Conservation (phyloP, 1,140 invertebrate species). For the Pararge aegeria region DNA sequence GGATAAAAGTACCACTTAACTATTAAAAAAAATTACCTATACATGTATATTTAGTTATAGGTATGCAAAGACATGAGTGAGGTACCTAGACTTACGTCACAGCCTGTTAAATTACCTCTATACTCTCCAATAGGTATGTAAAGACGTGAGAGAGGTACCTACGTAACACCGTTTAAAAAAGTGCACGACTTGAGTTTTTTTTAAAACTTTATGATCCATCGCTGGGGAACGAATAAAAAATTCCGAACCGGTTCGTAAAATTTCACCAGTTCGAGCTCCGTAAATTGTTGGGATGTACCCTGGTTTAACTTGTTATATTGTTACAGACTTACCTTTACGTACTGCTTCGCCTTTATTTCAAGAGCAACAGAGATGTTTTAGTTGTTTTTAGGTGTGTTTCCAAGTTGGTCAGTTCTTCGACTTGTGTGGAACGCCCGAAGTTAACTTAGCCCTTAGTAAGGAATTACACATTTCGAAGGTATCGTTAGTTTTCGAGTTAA, state of each 20-base stretch:
- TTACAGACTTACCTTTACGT: constrained; percentile 8
- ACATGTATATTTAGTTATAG: too few species aligned
- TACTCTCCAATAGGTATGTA: neutral
- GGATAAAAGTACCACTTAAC: too few species aligned
- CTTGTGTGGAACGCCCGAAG: constrained; percentile 24
- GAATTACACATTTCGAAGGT: neutral
- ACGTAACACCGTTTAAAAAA: constrained; percentile 1
- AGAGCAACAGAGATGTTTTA: neutral
- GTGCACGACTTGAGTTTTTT: constrained; percentile 2
- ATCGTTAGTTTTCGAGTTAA: too few species aligned
- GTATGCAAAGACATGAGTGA: too few species aligned
- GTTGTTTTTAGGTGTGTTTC: neutral
- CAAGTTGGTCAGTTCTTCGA: constrained; percentile 21
- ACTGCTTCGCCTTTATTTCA: neutral
- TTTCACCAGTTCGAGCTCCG: constrained; percentile 31
- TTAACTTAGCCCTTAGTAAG: constrained; percentile 10
- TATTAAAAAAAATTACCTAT: too few species aligned
- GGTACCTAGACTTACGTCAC: too few species aligned
- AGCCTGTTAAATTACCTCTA: too few species aligned
- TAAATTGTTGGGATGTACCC: constrained; percentile 38
- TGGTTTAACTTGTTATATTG: constrained; percentile 36
- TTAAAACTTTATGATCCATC: constrained; percentile 29
- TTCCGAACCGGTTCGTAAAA: constrained; percentile 26
- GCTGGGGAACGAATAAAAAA: constrained; percentile 21
- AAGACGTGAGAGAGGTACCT: neutral